Conservation (phyloP, 2,113 vertebrate genomes). For the Xyliphius kryptos region DNA sequence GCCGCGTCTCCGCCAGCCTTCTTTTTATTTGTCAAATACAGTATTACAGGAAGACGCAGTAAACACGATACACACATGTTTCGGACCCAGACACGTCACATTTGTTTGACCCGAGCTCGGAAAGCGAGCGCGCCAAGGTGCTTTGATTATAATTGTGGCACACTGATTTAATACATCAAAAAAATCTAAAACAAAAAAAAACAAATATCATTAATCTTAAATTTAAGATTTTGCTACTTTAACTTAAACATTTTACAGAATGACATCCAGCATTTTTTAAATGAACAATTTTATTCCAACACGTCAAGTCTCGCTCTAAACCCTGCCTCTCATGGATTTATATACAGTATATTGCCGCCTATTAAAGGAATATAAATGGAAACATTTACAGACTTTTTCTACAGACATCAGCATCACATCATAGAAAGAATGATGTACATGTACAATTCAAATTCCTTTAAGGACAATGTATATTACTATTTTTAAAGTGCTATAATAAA, state of each 20-base stretch:
- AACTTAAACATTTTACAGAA: too few relatives aligned
- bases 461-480: background rate
- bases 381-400: too few relatives aligned
- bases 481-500: background rate
- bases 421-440: slow-evolving; percentile 3
- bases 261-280: too few relatives aligned
- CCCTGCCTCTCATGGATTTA: background rate
- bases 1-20: background rate
- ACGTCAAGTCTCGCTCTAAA: too few relatives aligned
- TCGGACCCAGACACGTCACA: background rate
- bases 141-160: background rate
- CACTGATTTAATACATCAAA: background rate
- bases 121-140: background rate
- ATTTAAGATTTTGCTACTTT: too few relatives aligned
- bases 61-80: slow-evolving; percentile 4
- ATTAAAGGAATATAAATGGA: too few relatives aligned
- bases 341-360: too few relatives aligned
- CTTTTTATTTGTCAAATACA: background rate
- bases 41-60: slow-evolving; percentile 17
- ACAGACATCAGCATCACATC: too few relatives aligned
- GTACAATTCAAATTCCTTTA: background rate
- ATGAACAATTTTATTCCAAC: too few relatives aligned
- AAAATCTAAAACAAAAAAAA: background rate
- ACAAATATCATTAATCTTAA: background rate
- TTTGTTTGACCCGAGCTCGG: background rate